Evolutionary conservation across 2,888 invertebrate species (phyloP).

Genomic region (Aspidiotus destructor): DNA sequence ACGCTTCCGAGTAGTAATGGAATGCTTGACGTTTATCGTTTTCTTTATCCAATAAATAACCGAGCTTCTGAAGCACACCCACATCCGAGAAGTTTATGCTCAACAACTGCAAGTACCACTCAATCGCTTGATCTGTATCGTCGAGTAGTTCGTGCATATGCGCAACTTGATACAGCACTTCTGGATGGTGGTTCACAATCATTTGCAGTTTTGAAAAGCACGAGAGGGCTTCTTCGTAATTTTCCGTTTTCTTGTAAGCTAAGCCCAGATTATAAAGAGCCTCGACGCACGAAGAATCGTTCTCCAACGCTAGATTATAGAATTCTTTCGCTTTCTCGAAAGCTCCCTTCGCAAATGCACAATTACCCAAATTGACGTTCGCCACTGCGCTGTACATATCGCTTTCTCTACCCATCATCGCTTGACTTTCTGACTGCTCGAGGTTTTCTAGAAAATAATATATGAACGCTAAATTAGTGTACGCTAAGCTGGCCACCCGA

Average conservation of each 20-base stretch:
- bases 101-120: slow-evolving; percentile 64
- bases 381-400: slow-evolving; percentile 72
- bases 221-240: slow-evolving; percentile 64
- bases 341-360: slow-evolving; percentile 59
- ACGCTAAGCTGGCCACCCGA: slow-evolving; percentile 72
- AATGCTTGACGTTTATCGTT: slow-evolving; percentile 87
- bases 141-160: slow-evolving; percentile 61
- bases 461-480: slow-evolving; percentile 76
- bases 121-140: slow-evolving; percentile 53
- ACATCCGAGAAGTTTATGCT: slow-evolving; percentile 82
- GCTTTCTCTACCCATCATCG: slow-evolving; percentile 16
- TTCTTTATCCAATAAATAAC: slow-evolving; percentile 76
- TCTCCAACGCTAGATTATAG: slow-evolving; percentile 64
- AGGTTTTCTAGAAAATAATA: slow-evolving; percentile 55
- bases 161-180: slow-evolving; percentile 68
- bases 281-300: slow-evolving; percentile 72
- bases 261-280: slow-evolving; percentile 62
- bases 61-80: slow-evolving; percentile 76
- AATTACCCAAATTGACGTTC: slow-evolving; percentile 75
- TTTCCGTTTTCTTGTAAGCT: slow-evolving; percentile 38
- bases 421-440: slow-evolving; percentile 35
- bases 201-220: slow-evolving; percentile 68
- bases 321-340: slow-evolving; percentile 60
- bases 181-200: slow-evolving; percentile 59
- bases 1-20: slow-evolving; percentile 69